phyloP scores from a whole-genome alignment of 2,113 vertebrate species.

The Crypturellus undulatus region DNA sequence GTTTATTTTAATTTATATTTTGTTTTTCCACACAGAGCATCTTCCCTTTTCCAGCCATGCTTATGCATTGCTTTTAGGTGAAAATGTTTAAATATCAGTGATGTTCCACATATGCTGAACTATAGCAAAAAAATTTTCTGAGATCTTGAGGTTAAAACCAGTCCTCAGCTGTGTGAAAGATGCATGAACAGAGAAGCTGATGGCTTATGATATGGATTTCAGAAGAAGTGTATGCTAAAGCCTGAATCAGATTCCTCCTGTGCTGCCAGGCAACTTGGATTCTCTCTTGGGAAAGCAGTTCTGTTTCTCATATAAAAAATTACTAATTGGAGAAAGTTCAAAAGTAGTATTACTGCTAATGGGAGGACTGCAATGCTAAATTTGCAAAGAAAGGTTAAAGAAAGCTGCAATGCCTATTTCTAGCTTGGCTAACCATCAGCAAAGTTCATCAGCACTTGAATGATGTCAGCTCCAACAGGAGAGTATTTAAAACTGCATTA shows the following conservation, averaged over 20 bases:
- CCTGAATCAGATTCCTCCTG: neutral
- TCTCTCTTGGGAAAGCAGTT: neutral
- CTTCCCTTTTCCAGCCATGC: neutral
- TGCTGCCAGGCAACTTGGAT: neutral
- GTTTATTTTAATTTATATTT: neutral
- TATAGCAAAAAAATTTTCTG: neutral
- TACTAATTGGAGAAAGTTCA: neutral
- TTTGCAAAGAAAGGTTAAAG: constrained; percentile 10
- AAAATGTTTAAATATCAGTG: neutral
- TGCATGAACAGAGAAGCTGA: neutral
- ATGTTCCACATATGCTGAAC: neutral
- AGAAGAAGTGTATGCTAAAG: neutral
- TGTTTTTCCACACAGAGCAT: neutral
- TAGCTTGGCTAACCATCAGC: neutral
- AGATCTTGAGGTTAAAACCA: neutral
- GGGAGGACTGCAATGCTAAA: neutral
- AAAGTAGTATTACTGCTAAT: neutral
- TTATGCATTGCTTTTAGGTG: neutral
- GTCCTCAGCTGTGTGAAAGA: neutral
- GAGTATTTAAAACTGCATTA: neutral
- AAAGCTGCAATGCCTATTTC: neutral
- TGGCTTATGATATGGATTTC: neutral
- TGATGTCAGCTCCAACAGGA: neutral
- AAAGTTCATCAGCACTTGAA: neutral
- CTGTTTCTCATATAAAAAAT: neutral